These are phyloP conservation scores for Magallana nippona DNA, from an alignment of 2,888 invertebrate species.

Conservation along the genomic window DNA sequence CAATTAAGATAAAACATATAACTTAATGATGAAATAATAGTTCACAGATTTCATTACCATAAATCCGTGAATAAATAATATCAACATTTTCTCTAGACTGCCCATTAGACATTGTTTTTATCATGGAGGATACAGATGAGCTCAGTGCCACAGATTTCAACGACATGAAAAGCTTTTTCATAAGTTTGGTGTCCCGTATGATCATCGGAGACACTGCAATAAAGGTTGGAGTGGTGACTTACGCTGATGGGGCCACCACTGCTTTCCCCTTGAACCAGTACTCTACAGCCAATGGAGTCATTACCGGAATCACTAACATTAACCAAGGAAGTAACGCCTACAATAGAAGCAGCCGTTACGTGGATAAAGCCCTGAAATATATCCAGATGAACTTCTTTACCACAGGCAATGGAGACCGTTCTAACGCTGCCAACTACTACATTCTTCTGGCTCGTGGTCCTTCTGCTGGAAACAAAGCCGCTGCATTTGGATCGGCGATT, in stretches of 20 bases:
- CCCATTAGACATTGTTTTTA: background rate
- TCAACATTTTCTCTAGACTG: background rate
- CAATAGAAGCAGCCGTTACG: background rate
- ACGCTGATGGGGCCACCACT: background rate
- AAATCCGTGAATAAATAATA: too few relatives aligned
- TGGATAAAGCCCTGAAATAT: background rate
- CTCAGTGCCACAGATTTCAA: background rate
- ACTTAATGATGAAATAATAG: too few relatives aligned
- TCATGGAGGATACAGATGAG: background rate
- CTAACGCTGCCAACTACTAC: background rate
- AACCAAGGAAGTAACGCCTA: background rate
- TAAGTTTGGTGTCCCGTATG: background rate
- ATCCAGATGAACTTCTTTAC: background rate
- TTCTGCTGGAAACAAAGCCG: background rate
- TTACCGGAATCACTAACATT: background rate
- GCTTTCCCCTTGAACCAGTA: conserved; percentile 7
- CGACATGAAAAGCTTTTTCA: background rate
- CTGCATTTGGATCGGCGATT: background rate
- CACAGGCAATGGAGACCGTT: background rate
- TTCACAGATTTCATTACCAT: too few relatives aligned
- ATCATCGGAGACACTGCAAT: background rate
- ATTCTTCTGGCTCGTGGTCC: background rate
- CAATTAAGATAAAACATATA: too few relatives aligned
- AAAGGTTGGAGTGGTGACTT: background rate
- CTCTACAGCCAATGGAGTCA: background rate